Conservation (phyloP, 2,797 vertebrate genomes). For the Enteromius thamalakanensis region DNA sequence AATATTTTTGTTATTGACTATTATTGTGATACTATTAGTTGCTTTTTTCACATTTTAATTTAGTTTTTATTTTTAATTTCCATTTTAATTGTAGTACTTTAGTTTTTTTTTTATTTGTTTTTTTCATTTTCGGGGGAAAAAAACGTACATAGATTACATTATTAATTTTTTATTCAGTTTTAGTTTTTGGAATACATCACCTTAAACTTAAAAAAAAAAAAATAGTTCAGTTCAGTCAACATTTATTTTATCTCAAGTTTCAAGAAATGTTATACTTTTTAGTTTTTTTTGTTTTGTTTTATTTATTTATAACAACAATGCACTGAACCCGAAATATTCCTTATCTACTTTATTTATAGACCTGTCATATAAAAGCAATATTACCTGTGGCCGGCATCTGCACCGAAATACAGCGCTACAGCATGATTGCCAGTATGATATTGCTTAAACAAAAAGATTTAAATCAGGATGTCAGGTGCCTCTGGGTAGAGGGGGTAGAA, state of each 20-base stretch:
- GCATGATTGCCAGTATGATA: not conserved
- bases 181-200: not conserved
- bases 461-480: slow-evolving; percentile 65
- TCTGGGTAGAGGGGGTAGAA: slow-evolving; percentile 48
- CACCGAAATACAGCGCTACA: not conserved
- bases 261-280: not conserved
- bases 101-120: not conserved
- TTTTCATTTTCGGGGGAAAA: not conserved
- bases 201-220: not conserved
- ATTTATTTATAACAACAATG: not conserved
- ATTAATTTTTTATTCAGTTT: not conserved
- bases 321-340: not conserved
- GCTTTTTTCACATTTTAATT: too few relatives aligned
- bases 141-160: not conserved
- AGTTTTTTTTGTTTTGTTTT: not conserved
- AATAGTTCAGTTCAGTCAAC: not conserved
- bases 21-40: not conserved
- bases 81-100: not conserved
- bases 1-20: not conserved
- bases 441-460: slow-evolving; percentile 51
- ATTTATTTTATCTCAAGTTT: not conserved
- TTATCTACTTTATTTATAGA: not conserved
- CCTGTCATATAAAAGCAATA: not conserved
- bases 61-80: not conserved
- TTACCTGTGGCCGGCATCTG: not conserved